phyloP scores from a whole-genome alignment of 2,888 invertebrate species.

The Apamea sordens region DNA sequence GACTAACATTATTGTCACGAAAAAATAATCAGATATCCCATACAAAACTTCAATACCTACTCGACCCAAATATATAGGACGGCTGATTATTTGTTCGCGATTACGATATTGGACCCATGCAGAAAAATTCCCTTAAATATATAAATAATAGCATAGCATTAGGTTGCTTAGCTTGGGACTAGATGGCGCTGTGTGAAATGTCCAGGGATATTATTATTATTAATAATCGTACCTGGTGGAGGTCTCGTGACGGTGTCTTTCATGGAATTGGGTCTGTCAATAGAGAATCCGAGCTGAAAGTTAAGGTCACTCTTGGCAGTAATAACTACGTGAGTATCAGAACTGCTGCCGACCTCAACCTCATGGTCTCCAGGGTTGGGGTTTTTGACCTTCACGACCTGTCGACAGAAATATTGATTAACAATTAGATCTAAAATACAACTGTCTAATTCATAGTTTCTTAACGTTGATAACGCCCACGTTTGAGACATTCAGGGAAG shows the following conservation, averaged over 20 bases:
- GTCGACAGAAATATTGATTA: constrained; percentile 25
- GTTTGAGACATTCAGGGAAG: not conserved
- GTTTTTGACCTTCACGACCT: constrained; percentile 71
- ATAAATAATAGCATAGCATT: too few species aligned
- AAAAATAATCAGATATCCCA: too few species aligned
- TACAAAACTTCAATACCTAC: too few species aligned
- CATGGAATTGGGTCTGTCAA: constrained; percentile 66
- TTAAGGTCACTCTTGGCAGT: constrained; percentile 70
- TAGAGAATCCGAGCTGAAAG: constrained; percentile 78
- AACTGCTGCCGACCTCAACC: constrained; percentile 68
- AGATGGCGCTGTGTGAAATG: too few species aligned
- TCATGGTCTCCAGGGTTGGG: constrained; percentile 69
- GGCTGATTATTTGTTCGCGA: not conserved
- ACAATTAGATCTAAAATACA: not conserved
- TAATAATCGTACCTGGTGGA: constrained; percentile 71
- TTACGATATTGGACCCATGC: not conserved
- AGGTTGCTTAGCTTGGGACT: too few species aligned
- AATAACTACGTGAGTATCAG: constrained; percentile 64
- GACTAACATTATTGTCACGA: too few species aligned
- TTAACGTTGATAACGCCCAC: not conserved
- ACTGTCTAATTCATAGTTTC: not conserved
- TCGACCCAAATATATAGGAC: too few species aligned
- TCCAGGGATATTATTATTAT: too few species aligned
- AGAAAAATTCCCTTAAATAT: not conserved
- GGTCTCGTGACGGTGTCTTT: constrained; percentile 74